Conservation (phyloP, 1,140 invertebrate species). For the Cecropterus lyciades region DNA sequence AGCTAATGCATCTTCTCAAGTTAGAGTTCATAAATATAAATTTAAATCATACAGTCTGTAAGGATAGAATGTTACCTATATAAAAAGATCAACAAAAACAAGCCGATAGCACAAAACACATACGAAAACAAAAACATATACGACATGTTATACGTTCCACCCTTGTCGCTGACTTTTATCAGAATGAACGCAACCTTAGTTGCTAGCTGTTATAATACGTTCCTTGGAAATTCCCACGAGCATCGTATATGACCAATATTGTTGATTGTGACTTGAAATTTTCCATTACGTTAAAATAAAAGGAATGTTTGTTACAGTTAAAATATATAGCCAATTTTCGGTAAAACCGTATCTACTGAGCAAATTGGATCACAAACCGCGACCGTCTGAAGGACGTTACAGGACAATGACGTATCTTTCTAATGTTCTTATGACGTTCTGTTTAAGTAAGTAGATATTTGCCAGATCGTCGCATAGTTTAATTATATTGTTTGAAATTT, state of each 20-base stretch:
- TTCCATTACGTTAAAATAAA: slow-evolving; percentile 15
- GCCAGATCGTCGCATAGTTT: not conserved
- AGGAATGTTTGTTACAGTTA: slow-evolving; percentile 12
- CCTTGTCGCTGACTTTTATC: slow-evolving; percentile 7
- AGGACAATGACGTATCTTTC: slow-evolving; percentile 34
- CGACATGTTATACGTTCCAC: not conserved
- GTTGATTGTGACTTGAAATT: slow-evolving; percentile 17
- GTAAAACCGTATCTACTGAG: slow-evolving; percentile 3
- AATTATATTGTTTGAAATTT: not conserved
- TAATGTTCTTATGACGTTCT: slow-evolving; percentile 4
- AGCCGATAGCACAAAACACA: too few species aligned
- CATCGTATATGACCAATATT: slow-evolving; percentile 21
- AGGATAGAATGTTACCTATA: too few species aligned
- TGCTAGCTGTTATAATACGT: not conserved
- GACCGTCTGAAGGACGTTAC: slow-evolving; percentile 37
- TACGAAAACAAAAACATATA: too few species aligned
- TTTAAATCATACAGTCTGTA: too few species aligned
- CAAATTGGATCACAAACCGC: slow-evolving; percentile 34
- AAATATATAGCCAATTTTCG: not conserved
- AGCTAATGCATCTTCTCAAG: too few species aligned
- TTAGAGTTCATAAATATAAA: too few species aligned
- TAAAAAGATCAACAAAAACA: too few species aligned
- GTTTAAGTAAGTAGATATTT: slow-evolving; percentile 1
- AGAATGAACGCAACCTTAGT: not conserved
- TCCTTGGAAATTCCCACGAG: slow-evolving; percentile 13